These are phyloP conservation scores for Cryptomyrus ogoouensis DNA, from an alignment of 2,113 vertebrate genomes.

Conservation along the genomic window DNA sequence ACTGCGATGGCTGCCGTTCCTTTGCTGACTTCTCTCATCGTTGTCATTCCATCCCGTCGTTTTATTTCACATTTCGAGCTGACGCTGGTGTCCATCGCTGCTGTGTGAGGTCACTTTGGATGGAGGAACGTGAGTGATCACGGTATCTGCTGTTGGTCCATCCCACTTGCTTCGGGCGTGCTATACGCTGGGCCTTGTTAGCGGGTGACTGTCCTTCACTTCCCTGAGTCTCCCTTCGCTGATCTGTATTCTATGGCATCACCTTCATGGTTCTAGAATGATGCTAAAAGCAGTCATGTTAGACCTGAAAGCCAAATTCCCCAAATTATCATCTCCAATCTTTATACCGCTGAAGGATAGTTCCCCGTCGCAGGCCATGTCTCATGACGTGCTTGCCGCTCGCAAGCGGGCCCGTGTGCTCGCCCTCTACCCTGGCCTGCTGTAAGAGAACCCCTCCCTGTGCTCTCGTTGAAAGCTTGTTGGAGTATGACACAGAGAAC, in stretches of 20 bases:
- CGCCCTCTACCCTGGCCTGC: background rate
- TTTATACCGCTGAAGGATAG: background rate
- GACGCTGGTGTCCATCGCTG: background rate
- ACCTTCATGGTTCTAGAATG: background rate
- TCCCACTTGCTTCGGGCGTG: background rate
- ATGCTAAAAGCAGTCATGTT: background rate
- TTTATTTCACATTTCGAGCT: background rate
- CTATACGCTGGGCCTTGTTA: background rate
- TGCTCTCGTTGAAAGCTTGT: conserved; percentile 67
- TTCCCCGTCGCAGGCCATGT: background rate
- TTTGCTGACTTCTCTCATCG: background rate
- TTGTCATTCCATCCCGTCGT: background rate
- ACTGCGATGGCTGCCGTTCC: background rate
- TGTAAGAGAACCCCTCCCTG: background rate
- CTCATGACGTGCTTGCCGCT: no score
- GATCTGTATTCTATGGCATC: background rate
- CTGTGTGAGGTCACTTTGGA: background rate
- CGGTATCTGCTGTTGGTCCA: background rate
- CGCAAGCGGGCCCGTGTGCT: background rate
- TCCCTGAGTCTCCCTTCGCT: background rate
- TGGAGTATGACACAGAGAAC: conserved; percentile 98
- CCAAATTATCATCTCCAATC: background rate
- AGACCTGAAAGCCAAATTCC: conserved; percentile 2
- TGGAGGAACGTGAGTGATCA: background rate
- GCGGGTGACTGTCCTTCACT: background rate